phyloP scores from a whole-genome alignment of 2,888 invertebrate genomes.

The Pardosa pseudoannulata region DNA sequence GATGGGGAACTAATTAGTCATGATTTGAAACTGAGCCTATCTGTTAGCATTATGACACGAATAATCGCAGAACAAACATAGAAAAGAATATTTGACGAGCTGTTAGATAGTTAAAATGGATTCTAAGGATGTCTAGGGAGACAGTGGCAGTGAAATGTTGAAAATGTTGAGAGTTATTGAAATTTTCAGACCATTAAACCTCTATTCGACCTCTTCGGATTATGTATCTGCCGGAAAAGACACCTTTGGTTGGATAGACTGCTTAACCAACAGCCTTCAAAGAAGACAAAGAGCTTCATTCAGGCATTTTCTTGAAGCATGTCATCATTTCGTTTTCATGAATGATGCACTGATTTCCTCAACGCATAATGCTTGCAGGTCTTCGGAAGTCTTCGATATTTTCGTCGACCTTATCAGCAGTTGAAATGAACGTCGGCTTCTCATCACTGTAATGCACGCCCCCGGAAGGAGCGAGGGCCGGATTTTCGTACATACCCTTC shows the following conservation, averaged over 20 bases:
- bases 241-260: neutral
- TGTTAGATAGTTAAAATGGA: too few relatives aligned
- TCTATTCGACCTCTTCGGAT: neutral
- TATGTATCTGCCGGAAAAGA: neutral
- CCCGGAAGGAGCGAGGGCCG: constrained; percentile 34
- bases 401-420: constrained; percentile 62
- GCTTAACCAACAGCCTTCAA: neutral
- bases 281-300: neutral
- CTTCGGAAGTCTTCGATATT: constrained; percentile 50
- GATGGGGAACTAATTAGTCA: too few relatives aligned
- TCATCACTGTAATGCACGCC: constrained; percentile 41
- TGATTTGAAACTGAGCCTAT: too few relatives aligned
- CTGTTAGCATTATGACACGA: too few relatives aligned
- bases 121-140: neutral
- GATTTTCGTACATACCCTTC: constrained; percentile 75
- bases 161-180: neutral
- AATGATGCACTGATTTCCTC: neutral
- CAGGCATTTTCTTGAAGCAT: neutral
- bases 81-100: too few relatives aligned
- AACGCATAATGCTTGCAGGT: constrained; percentile 46
- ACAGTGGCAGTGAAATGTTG: neutral
- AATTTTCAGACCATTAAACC: neutral
- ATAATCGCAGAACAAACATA: too few relatives aligned
- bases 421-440: constrained; percentile 52
- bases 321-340: neutral